Base-by-base conservation (phyloP, 2,113 vertebrate genomes). In the Dipodomys merriami region DNA sequence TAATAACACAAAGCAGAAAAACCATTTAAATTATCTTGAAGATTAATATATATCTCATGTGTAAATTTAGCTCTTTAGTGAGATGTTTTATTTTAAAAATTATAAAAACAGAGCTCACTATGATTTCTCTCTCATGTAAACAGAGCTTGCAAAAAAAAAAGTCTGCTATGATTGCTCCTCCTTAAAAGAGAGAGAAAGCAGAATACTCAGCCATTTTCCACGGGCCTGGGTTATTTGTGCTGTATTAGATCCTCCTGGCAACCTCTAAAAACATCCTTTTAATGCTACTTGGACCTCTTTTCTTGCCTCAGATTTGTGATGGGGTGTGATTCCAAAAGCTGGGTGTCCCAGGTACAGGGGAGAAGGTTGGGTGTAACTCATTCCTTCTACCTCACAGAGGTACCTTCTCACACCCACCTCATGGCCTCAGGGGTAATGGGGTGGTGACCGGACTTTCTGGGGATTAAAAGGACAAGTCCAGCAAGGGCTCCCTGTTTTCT, bases 381-480 rank as follows among this genome's bases (percentile, higher is more conserved):
- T 6, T 76, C 72, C 74, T 49, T 35, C 78, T 20, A 15, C 25
- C 23, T n/a, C 57, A 49, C 82, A n/a, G 46, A 1, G 22, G 44
- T 22, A 46, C 53, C 72, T 25, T 27, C 86, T 79, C 86, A 57
- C 71, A 22, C 46, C 74, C 71, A 71, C 60, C 23, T 60, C 35
- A 20, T 64, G 20, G 62, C 62, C 62, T 20, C 5, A 64, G 62
- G 62, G 62, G 62, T 7, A 25, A 22, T 64, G 62, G 62, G 62
- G 62, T 20, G 62, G 18, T 39, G 69, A 62, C 39, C 5, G 65
- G 83, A 35, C 82, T 25, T 9, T 78, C 81, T 39, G 19, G 35
- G 80, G 62, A 86, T 91, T 46, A 67, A 71, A 67, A 74, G 72
- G 67, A 76, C 77, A 85, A 86, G 79, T 44, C 71, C 46, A 57